Conservation (phyloP, 2,888 invertebrate species). For the Vesta saturnalis region DNA sequence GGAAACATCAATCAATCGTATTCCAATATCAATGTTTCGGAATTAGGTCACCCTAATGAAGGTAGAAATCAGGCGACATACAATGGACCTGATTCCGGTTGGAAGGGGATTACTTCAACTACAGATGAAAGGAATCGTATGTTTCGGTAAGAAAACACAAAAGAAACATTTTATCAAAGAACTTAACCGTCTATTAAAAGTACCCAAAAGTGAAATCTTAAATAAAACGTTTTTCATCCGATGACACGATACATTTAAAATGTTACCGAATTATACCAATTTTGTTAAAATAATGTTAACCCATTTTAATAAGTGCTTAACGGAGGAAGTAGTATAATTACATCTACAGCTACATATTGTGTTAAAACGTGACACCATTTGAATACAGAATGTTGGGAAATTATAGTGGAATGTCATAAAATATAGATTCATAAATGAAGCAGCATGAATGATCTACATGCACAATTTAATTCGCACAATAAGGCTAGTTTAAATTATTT, state of each 20-base stretch:
- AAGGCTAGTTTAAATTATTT: slow-evolving; percentile 25
- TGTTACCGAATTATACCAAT: slow-evolving; percentile 24
- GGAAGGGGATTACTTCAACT: slow-evolving; percentile 46
- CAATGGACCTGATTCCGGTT: slow-evolving; percentile 25
- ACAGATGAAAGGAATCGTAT: slow-evolving; percentile 55
- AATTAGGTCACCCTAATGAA: slow-evolving; percentile 38
- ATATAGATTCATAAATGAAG: slow-evolving; percentile 37
- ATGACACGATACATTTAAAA: neutral
- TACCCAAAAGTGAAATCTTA: slow-evolving; percentile 6
- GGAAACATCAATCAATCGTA: slow-evolving; percentile 30
- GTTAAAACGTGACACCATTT: slow-evolving; percentile 36
- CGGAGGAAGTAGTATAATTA: slow-evolving; percentile 36
- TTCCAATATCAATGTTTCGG: slow-evolving; percentile 33
- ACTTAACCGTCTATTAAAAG: slow-evolving; percentile 13
- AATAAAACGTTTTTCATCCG: neutral
- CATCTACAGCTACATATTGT: slow-evolving; percentile 35
- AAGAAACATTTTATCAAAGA: slow-evolving; percentile 15
- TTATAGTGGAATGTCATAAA: slow-evolving; percentile 39
- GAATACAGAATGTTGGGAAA: slow-evolving; percentile 41
- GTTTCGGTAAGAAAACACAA: slow-evolving; percentile 53
- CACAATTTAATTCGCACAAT: slow-evolving; percentile 36
- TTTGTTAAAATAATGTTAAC: slow-evolving; percentile 34
- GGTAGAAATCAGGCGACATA: slow-evolving; percentile 20
- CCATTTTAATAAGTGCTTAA: slow-evolving; percentile 37
- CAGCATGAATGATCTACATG: slow-evolving; percentile 34